Evolutionary conservation across 1,140 invertebrate genomes (phyloP), one percentile per base, ranked within the genome.

Genomic region (Heliconius himera): DNA sequence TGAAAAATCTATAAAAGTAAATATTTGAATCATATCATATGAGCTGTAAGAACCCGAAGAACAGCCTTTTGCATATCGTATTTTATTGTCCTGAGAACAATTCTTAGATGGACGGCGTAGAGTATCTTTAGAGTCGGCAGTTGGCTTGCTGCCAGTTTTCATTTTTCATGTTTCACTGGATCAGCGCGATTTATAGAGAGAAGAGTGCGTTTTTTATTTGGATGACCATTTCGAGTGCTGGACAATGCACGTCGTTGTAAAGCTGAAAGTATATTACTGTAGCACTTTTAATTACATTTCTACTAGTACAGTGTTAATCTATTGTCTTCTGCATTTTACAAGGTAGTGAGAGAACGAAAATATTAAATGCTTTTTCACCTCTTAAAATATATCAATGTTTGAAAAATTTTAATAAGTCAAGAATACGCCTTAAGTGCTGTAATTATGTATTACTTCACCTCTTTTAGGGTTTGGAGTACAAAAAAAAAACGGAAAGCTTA

Each of bases 161-260:
- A 73, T 78, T 73, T 78, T 73, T 78, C 77, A 78, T 78, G 56
- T 78, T 60, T 73, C 71, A 73, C 36, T n/a, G 77, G 54, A 78
- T 78, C 77, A 78, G 77, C 56, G 11, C 51, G 36, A 73, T 49
- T 77, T 54, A 77, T 70, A 77, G 11, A 73, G 36, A 38, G 33
- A 36, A 71, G 70, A 76, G 66, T 70, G 75, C 75, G 49, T 76
- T 76, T 76, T 76, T 76, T 76, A 70, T 46, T 29, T 70, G 46
- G 60, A 66, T 29, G 22, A 66, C 60, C 60, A 66, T 66, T 66
- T 66, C 60, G 26, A 66, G 9, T 29, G 26, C 11, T 66, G 60
- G 22, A 29, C 60, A 66, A 5, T 66, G 60, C 9, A 66, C 13
- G 60, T 26, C 8, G 22, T 66, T 29, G 11, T 66, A 26, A 26